Evolutionary conservation across 1,140 invertebrate species (phyloP), one percentile per base, ranked within the genome.

Genomic region (Papilio xuthus): DNA sequence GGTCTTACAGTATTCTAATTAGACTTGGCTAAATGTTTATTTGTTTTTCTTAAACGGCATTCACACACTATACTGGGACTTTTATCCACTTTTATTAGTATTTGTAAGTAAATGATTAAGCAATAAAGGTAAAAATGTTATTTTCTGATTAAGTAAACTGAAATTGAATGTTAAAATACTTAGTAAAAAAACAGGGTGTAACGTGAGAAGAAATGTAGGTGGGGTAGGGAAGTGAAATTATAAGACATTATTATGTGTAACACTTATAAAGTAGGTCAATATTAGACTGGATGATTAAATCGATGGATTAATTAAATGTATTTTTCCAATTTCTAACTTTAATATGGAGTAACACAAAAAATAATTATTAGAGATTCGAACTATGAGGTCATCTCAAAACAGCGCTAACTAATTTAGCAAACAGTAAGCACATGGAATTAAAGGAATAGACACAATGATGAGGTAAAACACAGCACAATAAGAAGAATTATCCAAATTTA

Each of bases 391-490:
- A 76, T 76, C 74, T 15, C n/a, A 13, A 10, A n/a, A 9, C 3
- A 56, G 44, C 28, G 44, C 71, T 73, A 26, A 50, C 56, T 13
- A 75, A 75, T 50, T 73, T 73, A 18, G 26, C 73, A 13, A 75
- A 75, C 20, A 37, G 26, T 28, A 53, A 50, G 73, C 50, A 32
- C 18, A 28, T 32, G 73, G 47, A 75, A 56, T 23, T 47, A 10
- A 26, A 47, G 26, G 10, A 37, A 37, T 28, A 15, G 4, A 53
- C 73, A 53, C 12, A 26, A 47, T 73, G n/a, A 23, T 72, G 12
- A 37, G 20, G 79, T 67, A 71, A 83, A 56, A 84, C 80, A 84
- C 79, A 89, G 82, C 84, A 89, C 84, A 82, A 81, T 74, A 84
- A 53, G 44, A 50, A 67, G 28, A 67, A 13, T 32, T 18, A 67